These are phyloP conservation scores for Brachionus manjavacas DNA, from an alignment of 1,140 invertebrate species.

Conservation along the genomic window DNA sequence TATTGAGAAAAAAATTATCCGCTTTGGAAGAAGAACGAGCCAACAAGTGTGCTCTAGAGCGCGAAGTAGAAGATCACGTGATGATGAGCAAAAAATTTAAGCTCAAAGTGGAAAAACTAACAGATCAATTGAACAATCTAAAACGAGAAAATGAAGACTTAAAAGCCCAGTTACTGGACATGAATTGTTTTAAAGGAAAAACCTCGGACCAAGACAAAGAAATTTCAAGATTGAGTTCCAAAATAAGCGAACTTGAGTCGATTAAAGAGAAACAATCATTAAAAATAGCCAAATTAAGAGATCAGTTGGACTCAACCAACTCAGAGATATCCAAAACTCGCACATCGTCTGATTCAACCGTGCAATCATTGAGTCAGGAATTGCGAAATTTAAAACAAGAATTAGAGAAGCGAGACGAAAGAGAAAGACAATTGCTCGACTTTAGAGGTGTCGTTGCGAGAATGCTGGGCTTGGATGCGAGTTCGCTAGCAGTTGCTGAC, in stretches of 20 bases:
- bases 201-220: slow-evolving; percentile 52
- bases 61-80: slow-evolving; percentile 40
- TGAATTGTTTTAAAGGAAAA: slow-evolving; percentile 5
- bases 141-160: slow-evolving; percentile 34
- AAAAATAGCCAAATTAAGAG: slow-evolving; percentile 52
- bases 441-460: slow-evolving; percentile 54
- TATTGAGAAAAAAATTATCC: slow-evolving; percentile 71
- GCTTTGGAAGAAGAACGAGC: slow-evolving; percentile 50
- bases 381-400: slow-evolving; percentile 54
- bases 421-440: slow-evolving; percentile 56
- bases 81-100: slow-evolving; percentile 40
- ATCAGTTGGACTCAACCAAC: slow-evolving; percentile 46
- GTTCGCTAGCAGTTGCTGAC: slow-evolving; percentile 55
- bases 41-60: slow-evolving; percentile 45
- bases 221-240: slow-evolving; percentile 49
- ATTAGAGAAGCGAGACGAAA: slow-evolving; percentile 50
- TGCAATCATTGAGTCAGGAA: slow-evolving; percentile 56
- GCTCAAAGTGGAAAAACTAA: slow-evolving; percentile 40
- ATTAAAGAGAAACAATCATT: slow-evolving; percentile 51
- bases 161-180: slow-evolving; percentile 23
- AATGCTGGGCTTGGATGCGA: slow-evolving; percentile 56
- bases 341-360: slow-evolving; percentile 51
- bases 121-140: slow-evolving; percentile 26
- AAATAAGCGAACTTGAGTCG: slow-evolving; percentile 54
- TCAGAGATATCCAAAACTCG: slow-evolving; percentile 47